Evolutionary conservation across 2,113 vertebrate genomes (phyloP), one percentile per base, ranked within the genome.

Genomic region (Eublepharis macularius): DNA sequence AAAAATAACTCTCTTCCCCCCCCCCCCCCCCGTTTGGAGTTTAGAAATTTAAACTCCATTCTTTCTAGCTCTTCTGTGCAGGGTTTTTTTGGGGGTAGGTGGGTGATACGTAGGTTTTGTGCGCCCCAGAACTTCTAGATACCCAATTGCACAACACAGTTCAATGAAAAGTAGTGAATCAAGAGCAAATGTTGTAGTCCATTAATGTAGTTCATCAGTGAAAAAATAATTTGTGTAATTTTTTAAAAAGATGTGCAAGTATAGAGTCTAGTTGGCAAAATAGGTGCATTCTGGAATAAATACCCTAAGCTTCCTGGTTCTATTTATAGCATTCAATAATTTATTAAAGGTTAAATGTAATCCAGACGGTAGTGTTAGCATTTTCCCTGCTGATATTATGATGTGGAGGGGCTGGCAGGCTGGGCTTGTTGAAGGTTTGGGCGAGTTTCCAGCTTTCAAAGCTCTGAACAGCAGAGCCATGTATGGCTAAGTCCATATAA

Each of bases 401-500:
- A 90, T 90, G 93, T 29, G 84, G 88, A 90, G 88, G n/a, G 94
- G 65, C 80, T 94, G 94, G 86, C 93, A 94, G 87, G 84, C 88
- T 87, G 92, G 74, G 89, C 88, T 92, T 89, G 92, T 83, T 88
- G 36, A 74, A 66, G 92, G 85, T 94, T 93, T 86, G 93, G 78
- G 84, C 91, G 90, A 94, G 93, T 90, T 84, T 92, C 89, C 32
- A 90, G 93, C 90, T 96, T 96, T 96, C 93, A 94, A 94, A 93
- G 93, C 90, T 93, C 77, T 90, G 43, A 88, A 86, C 85, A 90
- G 86, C 82, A 92, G 39, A 90, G 84, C 97, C 97, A 96, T 98
- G 95, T 98, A 97, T 96, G 96, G 96, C 92, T 92, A 95, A 96
- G 92, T 94, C 90, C 92, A 73, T 63, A 82, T 76, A 32, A 54